Base-by-base conservation (phyloP, 2,888 invertebrate species). In the Troides aeacus region DNA sequence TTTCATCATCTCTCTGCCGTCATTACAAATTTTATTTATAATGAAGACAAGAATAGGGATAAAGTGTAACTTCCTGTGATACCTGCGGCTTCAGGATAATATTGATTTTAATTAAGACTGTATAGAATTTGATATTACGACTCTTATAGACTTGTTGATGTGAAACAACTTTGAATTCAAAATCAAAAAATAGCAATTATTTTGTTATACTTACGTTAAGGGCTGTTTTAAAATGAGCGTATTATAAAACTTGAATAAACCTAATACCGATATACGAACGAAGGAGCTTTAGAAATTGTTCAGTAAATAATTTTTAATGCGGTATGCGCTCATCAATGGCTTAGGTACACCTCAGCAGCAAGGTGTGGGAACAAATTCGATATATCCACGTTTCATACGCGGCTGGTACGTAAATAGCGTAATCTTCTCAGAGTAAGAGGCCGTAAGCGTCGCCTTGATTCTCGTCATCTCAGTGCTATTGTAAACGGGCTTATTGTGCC, bases 401-500 rank as follows among this genome's bases (percentile, higher is more conserved):
- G 64, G 36, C 61, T 64, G 75, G 78, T 81, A 83, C 81, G 84
- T 86, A 86, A 87, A 88, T 87, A 84, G 81, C 84, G 80, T 89
- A 89, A 89, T 90, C 88, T 84, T 72, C 78, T 79, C 76, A 76
- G 76, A 75, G 80, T 81, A 83, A 83, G 82, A 84, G 82, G 81
- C 81, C 75, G 81, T 83, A 81, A 84, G 84, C 81, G 80, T 78
- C 80, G 81, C 77, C 82, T 81, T 83, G 86, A 85, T 84, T 85
- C 84, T 77, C 85, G 84, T 84, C 88, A 86, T 87, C 84, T 76
- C 79, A 77, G 78, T 77, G 81, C 88, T 75, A 91, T 92, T 91
- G 90, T 91, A 81, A 78, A 78, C 81, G 79, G 72, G 80, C 84
- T 85, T 84, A 92, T 92, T 92, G 92, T 91, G 86, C 78, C 77